These are phyloP conservation scores for Phyllostomus hastatus DNA, from an alignment of 2,113 vertebrate genomes.

Conservation along the genomic window DNA sequence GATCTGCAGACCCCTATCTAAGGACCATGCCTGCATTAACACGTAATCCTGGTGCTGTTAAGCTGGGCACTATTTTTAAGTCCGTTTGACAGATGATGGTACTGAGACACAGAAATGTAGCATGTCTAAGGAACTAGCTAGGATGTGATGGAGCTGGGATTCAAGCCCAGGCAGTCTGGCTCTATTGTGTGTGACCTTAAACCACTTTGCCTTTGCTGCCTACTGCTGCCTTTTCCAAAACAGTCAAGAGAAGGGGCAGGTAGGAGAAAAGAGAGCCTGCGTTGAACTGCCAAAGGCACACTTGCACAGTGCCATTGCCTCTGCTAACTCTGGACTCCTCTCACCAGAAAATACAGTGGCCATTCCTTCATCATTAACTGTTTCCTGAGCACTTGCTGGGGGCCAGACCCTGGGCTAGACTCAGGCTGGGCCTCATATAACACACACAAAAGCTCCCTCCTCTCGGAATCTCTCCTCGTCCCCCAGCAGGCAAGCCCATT, in stretches of 20 bases:
- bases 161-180: not conserved
- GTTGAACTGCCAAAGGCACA: too few species aligned
- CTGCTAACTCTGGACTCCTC: not conserved
- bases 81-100: not conserved
- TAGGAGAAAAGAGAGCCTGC: not conserved
- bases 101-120: not conserved
- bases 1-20: not conserved
- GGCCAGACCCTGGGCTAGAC: not conserved
- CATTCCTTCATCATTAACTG: not conserved
- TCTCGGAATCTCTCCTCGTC: not conserved
- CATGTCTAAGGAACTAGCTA: not conserved
- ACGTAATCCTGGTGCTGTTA: not conserved
- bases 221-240: not conserved
- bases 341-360: not conserved
- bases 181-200: not conserved
- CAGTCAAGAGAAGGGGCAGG: not conserved
- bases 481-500: not conserved
- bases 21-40: not conserved
- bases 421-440: not conserved
- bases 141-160: not conserved
- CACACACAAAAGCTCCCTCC: not conserved
- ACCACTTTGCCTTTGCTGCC: not conserved
- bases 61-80: not conserved
- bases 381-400: not conserved
- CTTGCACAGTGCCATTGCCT: not conserved